Evolutionary conservation across 2,113 vertebrate species (phyloP).

Genomic region (Albula goreensis): DNA sequence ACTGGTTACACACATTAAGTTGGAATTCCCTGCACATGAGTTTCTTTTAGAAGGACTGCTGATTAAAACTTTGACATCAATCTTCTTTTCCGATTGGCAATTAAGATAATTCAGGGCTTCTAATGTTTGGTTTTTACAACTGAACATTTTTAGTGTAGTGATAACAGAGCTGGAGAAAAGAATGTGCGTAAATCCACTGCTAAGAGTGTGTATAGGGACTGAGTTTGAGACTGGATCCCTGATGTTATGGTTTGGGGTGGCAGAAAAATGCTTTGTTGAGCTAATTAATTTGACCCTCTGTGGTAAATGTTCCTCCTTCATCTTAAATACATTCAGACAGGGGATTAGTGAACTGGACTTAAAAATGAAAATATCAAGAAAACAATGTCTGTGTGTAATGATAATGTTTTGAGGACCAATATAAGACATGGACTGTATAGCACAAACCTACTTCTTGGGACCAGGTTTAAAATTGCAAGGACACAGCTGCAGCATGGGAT

Average conservation of each 20-base stretch:
- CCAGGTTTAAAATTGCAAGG: not conserved
- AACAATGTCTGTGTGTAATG: not conserved
- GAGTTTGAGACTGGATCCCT: not conserved
- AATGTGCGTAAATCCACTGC: not conserved
- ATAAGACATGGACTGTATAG: not conserved
- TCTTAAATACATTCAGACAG: not conserved
- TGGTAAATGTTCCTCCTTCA: not conserved
- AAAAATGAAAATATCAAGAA: not conserved
- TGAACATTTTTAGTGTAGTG: not conserved
- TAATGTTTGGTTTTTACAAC: not conserved
- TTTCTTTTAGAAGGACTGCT: not conserved
- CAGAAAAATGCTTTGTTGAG: not conserved
- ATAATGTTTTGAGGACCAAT: not conserved
- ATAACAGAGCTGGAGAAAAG: not conserved
- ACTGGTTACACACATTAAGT: not conserved
- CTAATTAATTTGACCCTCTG: not conserved
- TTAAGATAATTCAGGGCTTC: not conserved
- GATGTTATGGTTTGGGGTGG: not conserved
- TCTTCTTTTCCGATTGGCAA: not conserved
- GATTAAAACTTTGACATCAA: not conserved
- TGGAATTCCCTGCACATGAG: not conserved
- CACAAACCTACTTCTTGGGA: not conserved
- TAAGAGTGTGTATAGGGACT: not conserved
- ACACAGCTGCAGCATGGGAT: not conserved
- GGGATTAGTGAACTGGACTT: not conserved